These are phyloP conservation scores for Sclerurus mexicanus DNA, from an alignment of 2,113 vertebrate genomes.

Conservation along the genomic window DNA sequence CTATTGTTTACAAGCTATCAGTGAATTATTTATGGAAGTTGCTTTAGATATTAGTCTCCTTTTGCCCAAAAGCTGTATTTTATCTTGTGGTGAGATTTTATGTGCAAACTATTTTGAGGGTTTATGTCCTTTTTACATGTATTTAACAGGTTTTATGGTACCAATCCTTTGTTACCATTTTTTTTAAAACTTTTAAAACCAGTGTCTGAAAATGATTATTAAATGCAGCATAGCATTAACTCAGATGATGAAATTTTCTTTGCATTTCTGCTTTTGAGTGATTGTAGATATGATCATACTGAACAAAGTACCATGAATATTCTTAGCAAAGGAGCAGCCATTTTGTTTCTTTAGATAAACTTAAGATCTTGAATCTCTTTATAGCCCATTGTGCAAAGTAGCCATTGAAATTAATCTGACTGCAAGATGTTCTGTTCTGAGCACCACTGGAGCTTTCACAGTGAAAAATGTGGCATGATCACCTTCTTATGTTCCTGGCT, in stretches of 20 bases:
- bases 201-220: constrained; percentile 44
- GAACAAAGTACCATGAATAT: not conserved
- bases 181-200: not conserved
- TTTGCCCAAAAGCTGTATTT: constrained; percentile 64
- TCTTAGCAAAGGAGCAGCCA: not conserved
- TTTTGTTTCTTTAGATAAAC: constrained; percentile 16
- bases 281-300: not conserved
- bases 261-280: constrained; percentile 14
- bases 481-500: not conserved
- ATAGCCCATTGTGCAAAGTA: not conserved
- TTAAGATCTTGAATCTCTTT: not conserved
- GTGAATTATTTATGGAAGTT: constrained; percentile 78
- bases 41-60: constrained; percentile 41
- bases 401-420: not conserved
- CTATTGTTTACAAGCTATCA: constrained; percentile 77
- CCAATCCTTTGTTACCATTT: constrained; percentile 47
- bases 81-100: constrained; percentile 63
- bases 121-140: constrained; percentile 57
- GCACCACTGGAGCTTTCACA: not conserved
- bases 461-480: not conserved
- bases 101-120: constrained; percentile 37
- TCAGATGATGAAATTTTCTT: constrained; percentile 8
- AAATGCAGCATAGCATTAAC: constrained; percentile 30
- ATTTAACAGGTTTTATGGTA: constrained; percentile 56
- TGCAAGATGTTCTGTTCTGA: not conserved